Evolutionary conservation across 2,113 vertebrate species (phyloP), one percentile per base, ranked within the genome.

Genomic region (Ophiodon elongatus): DNA sequence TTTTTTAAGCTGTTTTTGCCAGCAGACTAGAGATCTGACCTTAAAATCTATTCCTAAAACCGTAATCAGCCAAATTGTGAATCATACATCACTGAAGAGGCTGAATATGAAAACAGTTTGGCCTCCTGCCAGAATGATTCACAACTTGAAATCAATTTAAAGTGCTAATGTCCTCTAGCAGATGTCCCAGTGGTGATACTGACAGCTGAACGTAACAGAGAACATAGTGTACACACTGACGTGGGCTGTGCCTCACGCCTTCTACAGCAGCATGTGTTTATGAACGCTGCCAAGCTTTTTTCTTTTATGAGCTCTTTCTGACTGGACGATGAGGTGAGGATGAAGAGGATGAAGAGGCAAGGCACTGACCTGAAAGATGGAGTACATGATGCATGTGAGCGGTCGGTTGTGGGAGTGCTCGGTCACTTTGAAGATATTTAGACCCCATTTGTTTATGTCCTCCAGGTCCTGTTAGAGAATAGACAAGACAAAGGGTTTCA

Each of bases 361-460:
- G 1, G 0, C 25, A 94, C 97, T 2, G 15, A 99, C 98, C 97
- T 99, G 98, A 69, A 99, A 98, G 80, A 99, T 99, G 31, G 96
- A 96, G 8, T 99, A 99, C 98, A 99, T 99, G 89, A 97, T 96
- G 92, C 97, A 99, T 0, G 98, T 99, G 4, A 99, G 96, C 0
- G 98, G 98, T 25, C 97, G 94, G 82, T 96, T 97, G 86, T 98
- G 97, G 0, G 98, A 99, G 71, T 97, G 99, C 65, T 97, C 96
- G 0, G 98, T 96, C 35, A 99, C 97, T 6, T 95, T 96, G 90
- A 99, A 99, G 89, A 99, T 99, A 87, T 99, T 99, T 80, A 99
- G 92, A 8, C 98, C 98, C 98, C 98, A 99, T 91, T 96, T 99
- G 70, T 99, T 99, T 67, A 99, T 95, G 81, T 99, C 96, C 84